Evolutionary conservation across 2,888 invertebrate species (phyloP), one percentile per base, ranked within the genome.

Genomic region (Nomada fabriciana): DNA sequence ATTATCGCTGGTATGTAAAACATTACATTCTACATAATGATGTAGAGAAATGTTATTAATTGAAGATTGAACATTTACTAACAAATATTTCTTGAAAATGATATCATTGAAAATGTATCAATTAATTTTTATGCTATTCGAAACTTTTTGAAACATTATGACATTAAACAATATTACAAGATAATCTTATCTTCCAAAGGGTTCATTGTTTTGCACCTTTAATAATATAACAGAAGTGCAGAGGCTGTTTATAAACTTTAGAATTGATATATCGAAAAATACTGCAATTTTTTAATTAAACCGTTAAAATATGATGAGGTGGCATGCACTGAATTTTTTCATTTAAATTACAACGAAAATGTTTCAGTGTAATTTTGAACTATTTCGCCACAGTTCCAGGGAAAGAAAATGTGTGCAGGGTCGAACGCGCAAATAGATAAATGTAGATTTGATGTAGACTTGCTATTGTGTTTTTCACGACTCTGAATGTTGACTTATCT

Each of bases 161-260:
- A 25, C 36, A 55, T 47, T 25, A 55, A 55, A 61, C 42, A 29
- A 43, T 53, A 59, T 47, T 43, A 77, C 25, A 57, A 69, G 20
- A 60, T 65, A 72, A 64, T 59, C 9, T 69, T 60, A 69, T 79
- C 79, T 83, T 87, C 77, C 83, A 87, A 85, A 83, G 76, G 80
- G 86, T 86, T 87, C 36, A 75, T 85, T 74, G 61, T 85, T 76
- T 80, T 25, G 71, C 81, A 85, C 76, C 81, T 63, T 73, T 63
- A 75, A 80, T 42, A 57, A 47, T 68, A 15, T 59, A 75, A 63
- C n/a, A 42, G 42, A 76, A 81, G 75, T 85, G 75, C 82, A 85
- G 83, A 85, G 83, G 83, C 85, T 85, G 85, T 85, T 76, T 29
- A 52, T 65, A 65, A 60, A 70, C 53, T 36, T 55, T 55, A 53